Conservation (phyloP, 2,797 vertebrate genomes). For the Sebastiscus albofasciatus region DNA sequence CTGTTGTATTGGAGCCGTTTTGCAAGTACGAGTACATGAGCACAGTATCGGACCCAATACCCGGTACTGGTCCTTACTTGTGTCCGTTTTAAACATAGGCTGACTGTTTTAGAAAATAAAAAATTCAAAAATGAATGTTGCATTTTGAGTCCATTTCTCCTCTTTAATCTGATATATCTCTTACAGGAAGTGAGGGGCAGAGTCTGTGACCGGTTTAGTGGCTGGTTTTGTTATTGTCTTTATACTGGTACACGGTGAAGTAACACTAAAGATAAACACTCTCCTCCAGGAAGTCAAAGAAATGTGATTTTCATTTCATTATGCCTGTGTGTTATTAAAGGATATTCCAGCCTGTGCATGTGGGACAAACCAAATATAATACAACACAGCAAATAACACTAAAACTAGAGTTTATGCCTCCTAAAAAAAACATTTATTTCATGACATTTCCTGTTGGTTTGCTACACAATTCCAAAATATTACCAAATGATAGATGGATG, state of each 20-base stretch:
- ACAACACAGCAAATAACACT: neutral
- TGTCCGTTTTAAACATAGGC: neutral
- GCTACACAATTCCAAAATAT: neutral
- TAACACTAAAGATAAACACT: neutral
- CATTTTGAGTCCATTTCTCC: neutral
- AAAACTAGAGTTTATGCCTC: neutral
- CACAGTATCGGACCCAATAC: too few relatives aligned
- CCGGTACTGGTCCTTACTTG: too few relatives aligned
- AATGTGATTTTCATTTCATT: neutral
- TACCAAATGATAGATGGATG: too few relatives aligned
- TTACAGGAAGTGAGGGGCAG: slow-evolving; percentile 4
- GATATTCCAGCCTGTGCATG: neutral
- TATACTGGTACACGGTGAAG: neutral
- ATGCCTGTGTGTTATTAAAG: slow-evolving; percentile 6
- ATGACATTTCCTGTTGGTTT: neutral
- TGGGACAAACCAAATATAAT: neutral
- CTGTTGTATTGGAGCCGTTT: too few relatives aligned
- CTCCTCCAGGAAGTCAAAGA: neutral
- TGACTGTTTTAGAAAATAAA: neutral
- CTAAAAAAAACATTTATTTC: neutral
- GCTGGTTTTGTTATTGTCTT: neutral
- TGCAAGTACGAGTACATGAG: too few relatives aligned
- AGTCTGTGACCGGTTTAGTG: neutral
- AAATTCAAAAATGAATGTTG: neutral
- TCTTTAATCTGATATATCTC: neutral